Conservation (phyloP, 2,797 vertebrate genomes). For the Melanotaenia boesemani region DNA sequence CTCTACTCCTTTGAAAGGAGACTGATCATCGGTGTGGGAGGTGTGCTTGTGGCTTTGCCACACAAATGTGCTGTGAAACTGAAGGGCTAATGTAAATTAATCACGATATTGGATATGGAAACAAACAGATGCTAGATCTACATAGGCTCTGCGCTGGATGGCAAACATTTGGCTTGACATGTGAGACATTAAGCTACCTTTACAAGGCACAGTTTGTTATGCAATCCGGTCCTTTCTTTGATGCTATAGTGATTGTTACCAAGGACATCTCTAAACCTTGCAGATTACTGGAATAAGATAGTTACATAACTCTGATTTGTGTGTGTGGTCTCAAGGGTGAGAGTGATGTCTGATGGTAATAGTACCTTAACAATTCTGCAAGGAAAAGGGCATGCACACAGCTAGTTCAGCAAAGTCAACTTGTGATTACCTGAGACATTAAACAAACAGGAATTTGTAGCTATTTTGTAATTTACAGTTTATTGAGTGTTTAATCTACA, state of each 20-base stretch:
- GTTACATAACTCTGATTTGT: conserved; percentile 54
- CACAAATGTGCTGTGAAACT: not conserved
- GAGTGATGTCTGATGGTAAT: conserved; percentile 23
- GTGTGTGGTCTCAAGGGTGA: conserved; percentile 18
- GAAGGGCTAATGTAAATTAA: not conserved
- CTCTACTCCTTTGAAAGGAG: conserved; percentile 15
- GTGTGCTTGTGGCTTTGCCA: conserved; percentile 3
- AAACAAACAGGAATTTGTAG: not conserved
- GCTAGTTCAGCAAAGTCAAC: not conserved
- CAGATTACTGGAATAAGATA: conserved; percentile 44
- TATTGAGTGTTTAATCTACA: not conserved
- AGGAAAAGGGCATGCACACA: not conserved
- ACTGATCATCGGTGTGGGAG: conserved; percentile 25
- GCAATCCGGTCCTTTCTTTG: conserved; percentile 50
- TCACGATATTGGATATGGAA: not conserved
- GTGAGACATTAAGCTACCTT: conserved; percentile 1
- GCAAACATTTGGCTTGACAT: not conserved
- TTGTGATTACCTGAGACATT: not conserved
- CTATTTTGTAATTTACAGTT: not conserved
- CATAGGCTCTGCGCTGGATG: not conserved
- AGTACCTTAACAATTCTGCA: conserved; percentile 14
- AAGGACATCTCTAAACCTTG: conserved; percentile 57
- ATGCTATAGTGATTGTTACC: conserved; percentile 69
- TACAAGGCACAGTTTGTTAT: conserved; percentile 44
- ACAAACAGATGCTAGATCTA: not conserved